These are phyloP conservation scores for Cenopis cana DNA, from an alignment of 2,888 invertebrate species.

Conservation along the genomic window DNA sequence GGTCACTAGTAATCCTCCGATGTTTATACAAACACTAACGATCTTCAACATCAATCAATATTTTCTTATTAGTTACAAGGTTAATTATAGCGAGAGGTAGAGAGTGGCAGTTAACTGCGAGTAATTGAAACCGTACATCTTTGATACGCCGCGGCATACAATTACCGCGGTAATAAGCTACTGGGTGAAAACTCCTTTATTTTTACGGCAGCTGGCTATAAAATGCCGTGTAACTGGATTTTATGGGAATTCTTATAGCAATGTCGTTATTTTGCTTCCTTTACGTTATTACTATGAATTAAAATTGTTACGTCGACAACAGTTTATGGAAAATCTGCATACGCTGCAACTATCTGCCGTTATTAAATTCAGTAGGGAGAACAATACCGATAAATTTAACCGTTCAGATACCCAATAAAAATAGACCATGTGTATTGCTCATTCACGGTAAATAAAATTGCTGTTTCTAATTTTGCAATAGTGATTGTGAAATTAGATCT, in stretches of 20 bases:
- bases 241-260: conserved; percentile 30
- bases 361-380: neutral
- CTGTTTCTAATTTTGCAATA: no score
- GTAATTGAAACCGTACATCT: conserved; percentile 42
- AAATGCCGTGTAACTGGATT: conserved; percentile 42
- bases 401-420: no score
- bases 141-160: conserved; percentile 40
- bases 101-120: conserved; percentile 27
- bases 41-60: conserved; percentile 4
- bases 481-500: no score
- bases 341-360: neutral
- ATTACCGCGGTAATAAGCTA: conserved; percentile 42
- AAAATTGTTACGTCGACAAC: conserved; percentile 11
- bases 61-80: conserved; percentile 31
- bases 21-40: neutral
- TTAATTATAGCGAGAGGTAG: conserved; percentile 34
- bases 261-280: conserved; percentile 26
- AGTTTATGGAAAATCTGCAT: conserved; percentile 12
- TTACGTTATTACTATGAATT: conserved; percentile 28
- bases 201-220: conserved; percentile 37
- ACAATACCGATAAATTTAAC: neutral
- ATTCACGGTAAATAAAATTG: no score
- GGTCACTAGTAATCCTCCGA: neutral
- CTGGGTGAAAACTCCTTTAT: conserved; percentile 38
- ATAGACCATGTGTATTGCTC: no score